Percentiles rank a stretch among this genome's conserved stretches.
Evolutionary conservation across 92 coral and sea anemone genomes (phyloP).

Genomic region (Micromussa lordhowensis): DNA sequence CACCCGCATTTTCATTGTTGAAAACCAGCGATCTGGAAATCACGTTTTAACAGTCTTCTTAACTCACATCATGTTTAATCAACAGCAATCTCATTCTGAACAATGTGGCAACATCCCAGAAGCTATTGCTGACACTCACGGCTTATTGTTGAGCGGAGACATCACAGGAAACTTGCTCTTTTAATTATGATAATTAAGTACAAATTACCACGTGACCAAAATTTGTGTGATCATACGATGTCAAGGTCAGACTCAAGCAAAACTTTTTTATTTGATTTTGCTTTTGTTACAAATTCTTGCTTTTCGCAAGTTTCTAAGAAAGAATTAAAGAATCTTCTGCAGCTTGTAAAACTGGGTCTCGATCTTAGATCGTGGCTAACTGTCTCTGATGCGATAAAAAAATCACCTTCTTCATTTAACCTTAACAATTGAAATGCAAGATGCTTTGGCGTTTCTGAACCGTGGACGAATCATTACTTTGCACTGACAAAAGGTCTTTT

Average conservation of each 20-base stretch:
- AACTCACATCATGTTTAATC: not conserved
- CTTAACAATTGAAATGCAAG: not conserved
- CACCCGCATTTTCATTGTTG: constrained; percentile 4
- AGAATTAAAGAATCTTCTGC: not conserved
- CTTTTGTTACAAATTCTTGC: not conserved
- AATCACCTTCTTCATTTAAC: not conserved
- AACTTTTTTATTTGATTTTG: not conserved
- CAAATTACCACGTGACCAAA: not conserved
- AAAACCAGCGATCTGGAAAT: constrained; percentile 19
- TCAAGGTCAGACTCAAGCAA: not conserved
- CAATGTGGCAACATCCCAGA: not conserved
- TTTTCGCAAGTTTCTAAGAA: not conserved
- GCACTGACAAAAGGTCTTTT: not conserved
- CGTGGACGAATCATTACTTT: not conserved
- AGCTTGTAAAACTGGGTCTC: not conserved
- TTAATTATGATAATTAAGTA: constrained; percentile 10
- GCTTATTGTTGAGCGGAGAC: not conserved
- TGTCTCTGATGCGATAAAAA: not conserved
- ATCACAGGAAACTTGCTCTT: not conserved
- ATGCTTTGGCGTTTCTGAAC: not conserved
- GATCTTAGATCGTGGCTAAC: not conserved
- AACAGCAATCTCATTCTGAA: not conserved
- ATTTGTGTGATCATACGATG: not conserved
- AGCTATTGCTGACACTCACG: not conserved
- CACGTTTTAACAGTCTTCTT: not conserved